Evolutionary conservation across 2,113 vertebrate species (phyloP), one percentile per base, ranked within the genome.

Genomic region (Catharus bicknelli): DNA sequence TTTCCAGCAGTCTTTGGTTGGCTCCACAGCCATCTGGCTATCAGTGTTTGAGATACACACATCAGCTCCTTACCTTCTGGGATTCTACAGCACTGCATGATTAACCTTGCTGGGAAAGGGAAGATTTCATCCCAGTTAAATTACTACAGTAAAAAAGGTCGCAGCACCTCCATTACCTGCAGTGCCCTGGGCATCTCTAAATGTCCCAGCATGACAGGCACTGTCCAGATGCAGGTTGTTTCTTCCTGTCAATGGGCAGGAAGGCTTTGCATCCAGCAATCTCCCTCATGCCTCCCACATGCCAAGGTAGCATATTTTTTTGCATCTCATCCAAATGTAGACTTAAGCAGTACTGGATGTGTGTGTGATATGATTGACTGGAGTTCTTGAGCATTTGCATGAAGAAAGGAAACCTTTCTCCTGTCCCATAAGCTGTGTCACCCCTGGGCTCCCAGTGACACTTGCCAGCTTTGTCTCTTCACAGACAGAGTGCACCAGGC

Each of bases 101-200:
- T 77, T 77, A 86, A 77, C 68, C 29, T 73, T 90, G 68, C 80
- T 69, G 47, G 59, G n/a, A 90, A 88, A 76, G 27, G 64, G 45
- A 79, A 80, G 53, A 30, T 58, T 16, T 11, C 68, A 61, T 57
- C 42, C 59, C 50, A 55, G 59, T 38, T 76, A 86, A 55, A 93
- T 72, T 53, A 29, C 72, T 55, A 4, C 22, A 13, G n/a, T 83
- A 76, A 51, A 76, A 22, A 83, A 85, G 47, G 57, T 25, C 78
- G 62, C 38, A 67, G 61, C 29, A 50, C 15, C 32, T 88, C 78
- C 21, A 13, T 87, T 78, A 50, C 34, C 55, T 75, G 43, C 70
- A 50, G 69, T 62, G 64, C 78, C 48, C 57, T 59, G 29, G 43
- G 48, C 48, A 47, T 54, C 42, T 88, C 57, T 63, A 16, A 38